These are phyloP conservation scores for Ptychoptera albimana DNA, from an alignment of 2,888 invertebrate species.

Conservation along the genomic window DNA sequence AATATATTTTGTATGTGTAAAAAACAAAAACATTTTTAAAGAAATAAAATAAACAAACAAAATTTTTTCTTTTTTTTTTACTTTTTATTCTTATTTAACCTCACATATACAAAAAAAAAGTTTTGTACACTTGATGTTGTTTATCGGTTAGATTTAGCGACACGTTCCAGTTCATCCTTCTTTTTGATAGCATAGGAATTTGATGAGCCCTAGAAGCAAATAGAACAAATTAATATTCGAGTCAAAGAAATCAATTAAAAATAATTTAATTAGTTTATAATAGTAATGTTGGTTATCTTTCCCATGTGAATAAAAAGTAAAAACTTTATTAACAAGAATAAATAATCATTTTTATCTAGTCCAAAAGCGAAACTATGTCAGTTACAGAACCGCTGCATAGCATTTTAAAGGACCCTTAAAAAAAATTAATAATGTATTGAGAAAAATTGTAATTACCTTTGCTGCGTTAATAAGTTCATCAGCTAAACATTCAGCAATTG, in stretches of 20 bases:
- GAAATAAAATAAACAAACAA: too few relatives aligned
- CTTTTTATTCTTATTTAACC: too few relatives aligned
- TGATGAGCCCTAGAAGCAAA: constrained; percentile 66
- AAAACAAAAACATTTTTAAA: too few relatives aligned
- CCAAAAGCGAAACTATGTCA: constrained; percentile 23
- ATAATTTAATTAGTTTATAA: background rate
- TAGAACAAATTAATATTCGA: background rate
- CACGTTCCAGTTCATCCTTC: constrained; percentile 99
- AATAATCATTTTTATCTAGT: constrained; percentile 15
- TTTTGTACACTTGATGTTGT: constrained; percentile 8
- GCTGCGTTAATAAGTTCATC: constrained; percentile 99
- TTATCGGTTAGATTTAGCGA: constrained; percentile 99
- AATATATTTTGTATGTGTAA: too few relatives aligned
- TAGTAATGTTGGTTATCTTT: background rate
- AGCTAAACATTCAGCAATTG: constrained; percentile 98
- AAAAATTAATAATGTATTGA: background rate
- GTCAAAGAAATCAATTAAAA: background rate
- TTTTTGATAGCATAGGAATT: constrained; percentile 99
- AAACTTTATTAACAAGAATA: too few relatives aligned
- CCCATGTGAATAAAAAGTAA: too few relatives aligned
- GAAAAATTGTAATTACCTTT: constrained; percentile 43
- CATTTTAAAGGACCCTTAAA: constrained; percentile 23
- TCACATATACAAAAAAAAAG: too few relatives aligned
- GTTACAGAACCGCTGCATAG: constrained; percentile 13
- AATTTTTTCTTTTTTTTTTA: too few relatives aligned